Evolutionary conservation across 1,140 invertebrate species (phyloP).

Genomic region (Colletes gigas): DNA sequence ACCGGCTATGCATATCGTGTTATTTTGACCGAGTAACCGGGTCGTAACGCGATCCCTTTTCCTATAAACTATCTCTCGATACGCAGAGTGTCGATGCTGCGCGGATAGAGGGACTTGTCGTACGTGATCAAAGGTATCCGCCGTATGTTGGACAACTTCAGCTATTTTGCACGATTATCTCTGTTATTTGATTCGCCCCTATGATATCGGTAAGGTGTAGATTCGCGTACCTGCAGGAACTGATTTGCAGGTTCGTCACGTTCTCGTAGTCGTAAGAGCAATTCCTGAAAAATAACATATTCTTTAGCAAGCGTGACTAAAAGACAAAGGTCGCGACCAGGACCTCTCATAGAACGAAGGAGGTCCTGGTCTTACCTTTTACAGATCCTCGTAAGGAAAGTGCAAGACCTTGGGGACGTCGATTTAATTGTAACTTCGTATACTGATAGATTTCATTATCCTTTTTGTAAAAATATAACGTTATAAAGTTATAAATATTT

Average conservation of each 20-base stretch:
- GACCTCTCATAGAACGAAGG: too few species aligned
- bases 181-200: slow-evolving; percentile 50
- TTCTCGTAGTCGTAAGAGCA: slow-evolving; percentile 63
- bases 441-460: too few species aligned
- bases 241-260: slow-evolving; percentile 58
- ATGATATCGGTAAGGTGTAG: slow-evolving; percentile 59
- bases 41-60: slow-evolving; percentile 9
- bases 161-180: slow-evolving; percentile 67
- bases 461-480: too few species aligned
- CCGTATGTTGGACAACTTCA: slow-evolving; percentile 62
- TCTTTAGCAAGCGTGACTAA: too few species aligned
- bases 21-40: slow-evolving; percentile 52
- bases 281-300: slow-evolving; percentile 57
- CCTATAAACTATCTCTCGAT: slow-evolving; percentile 69
- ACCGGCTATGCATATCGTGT: slow-evolving; percentile 71
- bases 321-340: too few species aligned
- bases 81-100: slow-evolving; percentile 54
- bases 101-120: slow-evolving; percentile 54
- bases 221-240: slow-evolving; percentile 57
- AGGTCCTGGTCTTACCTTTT: too few species aligned
- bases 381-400: too few species aligned
- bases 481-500: too few species aligned
- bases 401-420: too few species aligned
- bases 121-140: slow-evolving; percentile 62
- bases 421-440: too few species aligned